Evolutionary conservation across 2,888 invertebrate species (phyloP), one percentile per base, ranked within the genome.

Genomic region (Eupithecia exiguata): DNA sequence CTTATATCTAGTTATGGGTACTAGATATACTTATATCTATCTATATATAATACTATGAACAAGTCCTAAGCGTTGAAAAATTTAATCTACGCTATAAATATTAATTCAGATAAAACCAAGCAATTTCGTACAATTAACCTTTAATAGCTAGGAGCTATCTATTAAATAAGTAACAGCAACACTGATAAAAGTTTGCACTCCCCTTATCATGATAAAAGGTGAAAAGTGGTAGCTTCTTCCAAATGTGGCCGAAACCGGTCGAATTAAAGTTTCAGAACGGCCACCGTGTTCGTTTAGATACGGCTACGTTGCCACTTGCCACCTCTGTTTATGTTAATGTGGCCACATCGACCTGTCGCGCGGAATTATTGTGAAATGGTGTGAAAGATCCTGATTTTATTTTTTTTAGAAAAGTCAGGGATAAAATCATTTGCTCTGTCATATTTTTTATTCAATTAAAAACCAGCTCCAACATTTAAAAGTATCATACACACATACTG

Each of bases 191-290:
- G 35, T 46, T 68, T 10, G n/a, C 68, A n/a, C 68, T 35, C 49
- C 68, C 68, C 58, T 25, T 58, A 58, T 58, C 25, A 58, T 25
- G 58, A 5, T 25, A 25, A 69, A 71, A 72, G 61, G 71, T 72
- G 68, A 68, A 71, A 71, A 68, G 68, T 68, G 58, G 71, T 61
- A 61, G 46, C 61, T 72, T 70, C 36, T 49, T 62, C 35, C 38
- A 46, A 67, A 43, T 58, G 62, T 72, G 67, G 46, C 43, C 61
- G 61, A 70, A 75, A 78, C 77, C 75, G 68, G 78, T 78, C 61
- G 66, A 76, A 79, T 79, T 79, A 74, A 71, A 72, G 74, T 78
- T 75, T 66, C 63, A 36, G 69, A 74, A 65, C 71, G 75, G 77
- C 71, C 74, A 69, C 74, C 70, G 74, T 25, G 61, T 71, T 74